Evolutionary conservation across 2,113 vertebrate species (phyloP).

Genomic region (Benitochromis conjunctus): DNA sequence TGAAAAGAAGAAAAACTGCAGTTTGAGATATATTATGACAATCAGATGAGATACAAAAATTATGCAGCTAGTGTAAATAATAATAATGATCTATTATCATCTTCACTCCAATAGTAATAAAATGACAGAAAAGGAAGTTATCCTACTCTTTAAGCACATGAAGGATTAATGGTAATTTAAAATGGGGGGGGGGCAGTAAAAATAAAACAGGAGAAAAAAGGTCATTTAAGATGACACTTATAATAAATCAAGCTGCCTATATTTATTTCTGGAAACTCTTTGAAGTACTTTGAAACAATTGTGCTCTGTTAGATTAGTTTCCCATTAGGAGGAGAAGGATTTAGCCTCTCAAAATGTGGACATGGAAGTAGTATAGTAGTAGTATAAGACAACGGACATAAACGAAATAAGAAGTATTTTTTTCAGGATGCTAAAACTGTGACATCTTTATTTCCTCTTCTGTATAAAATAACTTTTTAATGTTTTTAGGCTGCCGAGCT

Average conservation of each 20-base stretch:
- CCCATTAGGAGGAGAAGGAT: not conserved
- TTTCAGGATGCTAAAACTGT: not conserved
- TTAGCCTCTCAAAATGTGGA: not conserved
- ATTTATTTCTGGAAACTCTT: not conserved
- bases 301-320: not conserved
- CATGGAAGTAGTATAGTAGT: not conserved
- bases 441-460: not conserved
- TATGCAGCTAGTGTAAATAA: no score
- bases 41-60: no score
- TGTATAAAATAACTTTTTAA: not conserved
- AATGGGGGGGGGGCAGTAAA: no score
- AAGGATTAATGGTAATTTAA: no score
- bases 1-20: no score
- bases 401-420: not conserved
- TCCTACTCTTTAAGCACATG: no score
- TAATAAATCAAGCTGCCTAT: not conserved
- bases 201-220: not conserved
- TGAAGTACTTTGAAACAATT: not conserved
- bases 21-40: no score
- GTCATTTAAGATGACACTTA: not conserved
- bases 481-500: slow-evolving; percentile 86
- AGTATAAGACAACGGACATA: not conserved
- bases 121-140: no score
- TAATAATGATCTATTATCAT: no score
- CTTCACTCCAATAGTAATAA: no score